Evolutionary conservation across 2,797 vertebrate genomes (phyloP).

Genomic region (Sciurus vulgaris): DNA sequence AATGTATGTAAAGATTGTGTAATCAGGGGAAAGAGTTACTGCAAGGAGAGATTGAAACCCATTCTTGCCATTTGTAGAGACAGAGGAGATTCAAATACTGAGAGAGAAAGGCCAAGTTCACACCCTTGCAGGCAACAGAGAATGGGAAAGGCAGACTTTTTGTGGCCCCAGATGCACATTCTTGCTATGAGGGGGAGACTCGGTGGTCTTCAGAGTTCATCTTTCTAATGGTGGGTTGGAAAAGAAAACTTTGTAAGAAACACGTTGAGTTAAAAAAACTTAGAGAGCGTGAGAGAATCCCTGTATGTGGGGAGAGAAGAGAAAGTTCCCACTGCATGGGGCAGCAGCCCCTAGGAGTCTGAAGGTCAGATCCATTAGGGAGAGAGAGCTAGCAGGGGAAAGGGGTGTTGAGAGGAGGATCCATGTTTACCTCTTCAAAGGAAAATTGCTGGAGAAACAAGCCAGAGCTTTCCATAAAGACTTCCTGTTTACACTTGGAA

Average conservation of each 20-base stretch:
- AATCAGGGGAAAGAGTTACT: no score
- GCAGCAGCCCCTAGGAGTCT: background rate
- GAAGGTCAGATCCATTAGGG: background rate
- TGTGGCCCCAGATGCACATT: background rate
- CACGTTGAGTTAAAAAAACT: background rate
- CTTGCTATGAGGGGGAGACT: background rate
- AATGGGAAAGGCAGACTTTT: background rate
- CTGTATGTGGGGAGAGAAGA: background rate
- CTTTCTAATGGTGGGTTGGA: background rate
- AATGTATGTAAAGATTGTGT: background rate
- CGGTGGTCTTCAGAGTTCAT: background rate
- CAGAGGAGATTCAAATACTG: background rate
- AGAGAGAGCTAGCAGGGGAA: background rate
- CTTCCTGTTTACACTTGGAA: conserved; percentile 10
- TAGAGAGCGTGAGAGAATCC: background rate
- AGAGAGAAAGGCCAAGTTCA: background rate
- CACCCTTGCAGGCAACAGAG: background rate
- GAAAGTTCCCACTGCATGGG: background rate
- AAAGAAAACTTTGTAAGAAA: background rate
- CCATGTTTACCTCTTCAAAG: background rate
- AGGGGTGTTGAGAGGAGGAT: background rate
- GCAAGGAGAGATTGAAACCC: background rate
- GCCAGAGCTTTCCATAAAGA: background rate
- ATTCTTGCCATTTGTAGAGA: background rate
- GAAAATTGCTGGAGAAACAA: background rate